Percentiles rank a stretch among this genome's conserved stretches.
These are phyloP conservation scores for Aphyosemion australe DNA, from an alignment of 2,113 vertebrate species.

Conservation along the genomic window DNA sequence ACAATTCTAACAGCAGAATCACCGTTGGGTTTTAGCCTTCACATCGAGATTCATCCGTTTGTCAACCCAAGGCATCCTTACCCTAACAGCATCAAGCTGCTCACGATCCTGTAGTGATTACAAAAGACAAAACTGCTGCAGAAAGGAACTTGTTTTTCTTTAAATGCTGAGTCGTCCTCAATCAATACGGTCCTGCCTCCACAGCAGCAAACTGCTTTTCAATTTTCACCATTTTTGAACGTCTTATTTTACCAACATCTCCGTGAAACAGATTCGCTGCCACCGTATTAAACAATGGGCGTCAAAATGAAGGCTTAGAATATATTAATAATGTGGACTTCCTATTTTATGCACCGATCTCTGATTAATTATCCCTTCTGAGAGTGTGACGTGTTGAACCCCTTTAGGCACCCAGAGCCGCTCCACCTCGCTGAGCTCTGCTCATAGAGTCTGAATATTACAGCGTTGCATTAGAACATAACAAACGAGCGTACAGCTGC, in stretches of 20 bases:
- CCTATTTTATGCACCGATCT: conserved; percentile 69
- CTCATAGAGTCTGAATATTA: conserved; percentile 27
- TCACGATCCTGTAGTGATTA: neutral
- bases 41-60: neutral
- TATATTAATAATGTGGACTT: conserved; percentile 54
- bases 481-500: conserved; percentile 40
- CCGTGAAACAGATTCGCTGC: conserved; percentile 46
- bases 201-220: conserved; percentile 36
- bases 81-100: neutral
- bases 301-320: conserved; percentile 44
- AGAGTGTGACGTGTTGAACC: conserved; percentile 51
- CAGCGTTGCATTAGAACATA: conserved; percentile 14
- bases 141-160: conserved; percentile 6
- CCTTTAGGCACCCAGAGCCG: conserved; percentile 47
- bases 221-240: conserved; percentile 45
- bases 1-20: too few species aligned
- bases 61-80: neutral
- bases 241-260: conserved; percentile 59
- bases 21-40: too few species aligned
- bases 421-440: neutral
- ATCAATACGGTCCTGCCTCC: conserved; percentile 17
- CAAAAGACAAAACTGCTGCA: neutral
- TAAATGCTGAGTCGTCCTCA: conserved; percentile 23
- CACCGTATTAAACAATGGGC: conserved; percentile 51
- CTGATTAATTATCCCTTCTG: conserved; percentile 71